A percentile compares a stretch with the other conserved stretches of the same genome.
Conservation (phyloP, 30 jellyfish, hydroid and myxozoan species). For the Rhopilema esculentum region DNA sequence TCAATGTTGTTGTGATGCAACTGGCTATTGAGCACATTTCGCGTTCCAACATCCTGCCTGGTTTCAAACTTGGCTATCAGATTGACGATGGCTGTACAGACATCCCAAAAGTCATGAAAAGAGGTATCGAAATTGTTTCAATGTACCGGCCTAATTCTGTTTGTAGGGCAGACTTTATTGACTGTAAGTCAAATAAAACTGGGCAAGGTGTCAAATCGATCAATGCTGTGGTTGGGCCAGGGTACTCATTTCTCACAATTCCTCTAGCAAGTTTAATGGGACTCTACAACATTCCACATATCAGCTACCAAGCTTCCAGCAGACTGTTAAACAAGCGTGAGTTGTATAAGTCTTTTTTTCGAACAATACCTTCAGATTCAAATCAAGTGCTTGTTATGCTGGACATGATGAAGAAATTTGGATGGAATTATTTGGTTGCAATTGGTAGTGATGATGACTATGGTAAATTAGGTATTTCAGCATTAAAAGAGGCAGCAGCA, state of each 20-base stretch:
- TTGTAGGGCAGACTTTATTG: slow-evolving; percentile 85
- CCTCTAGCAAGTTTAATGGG: slow-evolving; percentile 93
- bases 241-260: slow-evolving; percentile 75
- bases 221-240: slow-evolving; percentile 87
- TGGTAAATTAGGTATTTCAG: slow-evolving; percentile 86
- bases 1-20: slow-evolving; percentile 71
- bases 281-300: slow-evolving; percentile 79
- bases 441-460: slow-evolving; percentile 96
- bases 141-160: slow-evolving; percentile 87
- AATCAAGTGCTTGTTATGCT: slow-evolving; percentile 89
- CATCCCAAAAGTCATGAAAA: slow-evolving; percentile 81
- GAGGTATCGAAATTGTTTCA: slow-evolving; percentile 94
- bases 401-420: slow-evolving; percentile 74
- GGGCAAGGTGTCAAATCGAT: slow-evolving; percentile 39
- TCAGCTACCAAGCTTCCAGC: slow-evolving; percentile 92
- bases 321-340: slow-evolving; percentile 79
- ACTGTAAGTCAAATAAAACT: slow-evolving; percentile 48
- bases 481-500: slow-evolving; percentile 73
- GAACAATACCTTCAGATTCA: slow-evolving; percentile 94
- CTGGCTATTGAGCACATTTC: slow-evolving; percentile 67
- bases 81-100: slow-evolving; percentile 83
- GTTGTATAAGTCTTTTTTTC: slow-evolving; percentile 82
- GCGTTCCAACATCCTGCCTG: slow-evolving; percentile 40
- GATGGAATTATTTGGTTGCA: slow-evolving; percentile 87
- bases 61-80: slow-evolving; percentile 79